Conservation (phyloP, 2,888 invertebrate genomes). For the Epiperipatus broadwayi region DNA sequence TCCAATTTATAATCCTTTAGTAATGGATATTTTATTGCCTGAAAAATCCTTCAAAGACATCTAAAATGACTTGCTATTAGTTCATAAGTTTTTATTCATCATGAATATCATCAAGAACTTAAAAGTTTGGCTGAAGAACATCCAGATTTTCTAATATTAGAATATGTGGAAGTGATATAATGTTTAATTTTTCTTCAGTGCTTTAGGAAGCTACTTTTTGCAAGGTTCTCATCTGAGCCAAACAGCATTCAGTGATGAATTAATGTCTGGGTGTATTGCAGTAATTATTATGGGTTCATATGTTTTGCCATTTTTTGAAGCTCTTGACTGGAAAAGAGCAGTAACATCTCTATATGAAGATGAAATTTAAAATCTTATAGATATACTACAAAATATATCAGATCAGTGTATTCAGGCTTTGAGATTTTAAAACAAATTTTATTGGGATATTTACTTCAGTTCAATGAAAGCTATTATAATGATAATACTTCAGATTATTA, state of each 20-base stretch:
- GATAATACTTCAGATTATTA: constrained; percentile 64
- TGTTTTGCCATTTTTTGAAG: constrained; percentile 41
- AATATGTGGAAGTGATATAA: too few species aligned
- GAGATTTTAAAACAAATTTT: constrained; percentile 49
- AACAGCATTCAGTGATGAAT: constrained; percentile 51
- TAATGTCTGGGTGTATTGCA: constrained; percentile 79
- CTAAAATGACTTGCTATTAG: constrained; percentile 44
- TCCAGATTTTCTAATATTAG: constrained; percentile 36
- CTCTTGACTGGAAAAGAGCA: constrained; percentile 41
- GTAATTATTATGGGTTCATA: constrained; percentile 65
- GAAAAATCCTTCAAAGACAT: too few species aligned
- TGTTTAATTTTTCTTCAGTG: constrained; percentile 21
- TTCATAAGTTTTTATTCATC: constrained; percentile 52
- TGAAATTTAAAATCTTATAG: constrained; percentile 27
- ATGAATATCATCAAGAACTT: constrained; percentile 40
- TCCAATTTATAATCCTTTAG: constrained; percentile 55
- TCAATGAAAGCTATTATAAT: constrained; percentile 54
- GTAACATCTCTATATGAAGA: constrained; percentile 30
- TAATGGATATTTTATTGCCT: too few species aligned
- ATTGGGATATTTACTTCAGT: constrained; percentile 62
- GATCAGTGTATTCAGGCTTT: too few species aligned
- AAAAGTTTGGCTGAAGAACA: constrained; percentile 34
- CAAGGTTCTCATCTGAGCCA: constrained; percentile 61
- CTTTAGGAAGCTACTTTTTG: constrained; percentile 60
- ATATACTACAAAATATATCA: too few species aligned